Conservation (phyloP, 2,113 vertebrate genomes). For the Cheilinus undulatus region DNA sequence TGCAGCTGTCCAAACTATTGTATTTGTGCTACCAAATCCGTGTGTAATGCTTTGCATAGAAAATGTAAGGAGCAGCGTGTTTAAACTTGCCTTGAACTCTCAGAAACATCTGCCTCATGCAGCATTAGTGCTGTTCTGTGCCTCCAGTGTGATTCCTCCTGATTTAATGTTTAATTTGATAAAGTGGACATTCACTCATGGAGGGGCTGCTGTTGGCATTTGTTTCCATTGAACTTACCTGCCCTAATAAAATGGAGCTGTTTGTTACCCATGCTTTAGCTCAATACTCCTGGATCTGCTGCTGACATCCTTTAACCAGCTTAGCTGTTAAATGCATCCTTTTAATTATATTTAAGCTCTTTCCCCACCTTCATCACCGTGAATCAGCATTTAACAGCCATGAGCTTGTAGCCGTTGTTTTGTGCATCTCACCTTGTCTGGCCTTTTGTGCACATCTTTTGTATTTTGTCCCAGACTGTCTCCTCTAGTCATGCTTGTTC, state of each 20-base stretch:
- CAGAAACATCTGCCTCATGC: neutral
- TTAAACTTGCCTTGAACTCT: neutral
- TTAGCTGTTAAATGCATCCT: neutral
- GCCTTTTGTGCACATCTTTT: neutral
- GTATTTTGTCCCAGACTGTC: slow-evolving; percentile 16
- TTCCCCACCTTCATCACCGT: neutral
- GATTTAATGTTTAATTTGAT: slow-evolving; percentile 39
- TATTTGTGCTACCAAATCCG: no score
- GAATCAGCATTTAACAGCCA: no score
- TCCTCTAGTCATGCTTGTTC: neutral
- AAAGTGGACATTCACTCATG: slow-evolving; percentile 12
- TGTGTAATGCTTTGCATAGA: no score
- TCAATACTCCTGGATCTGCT: neutral
- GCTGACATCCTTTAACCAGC: neutral
- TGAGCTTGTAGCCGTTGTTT: no score
- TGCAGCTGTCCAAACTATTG: no score
- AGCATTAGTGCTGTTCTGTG: neutral
- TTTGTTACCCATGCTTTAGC: neutral
- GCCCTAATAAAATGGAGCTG: neutral
- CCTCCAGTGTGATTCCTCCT: slow-evolving; percentile 9
- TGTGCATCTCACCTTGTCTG: slow-evolving; percentile 21
- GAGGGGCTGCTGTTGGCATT: slow-evolving; percentile 5
- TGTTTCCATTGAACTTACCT: slow-evolving; percentile 7
- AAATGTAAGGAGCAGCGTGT: neutral
- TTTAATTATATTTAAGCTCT: slow-evolving; percentile 21